These are phyloP conservation scores for Penelope pileata DNA, from an alignment of 2,113 vertebrate species.

Conservation along the genomic window DNA sequence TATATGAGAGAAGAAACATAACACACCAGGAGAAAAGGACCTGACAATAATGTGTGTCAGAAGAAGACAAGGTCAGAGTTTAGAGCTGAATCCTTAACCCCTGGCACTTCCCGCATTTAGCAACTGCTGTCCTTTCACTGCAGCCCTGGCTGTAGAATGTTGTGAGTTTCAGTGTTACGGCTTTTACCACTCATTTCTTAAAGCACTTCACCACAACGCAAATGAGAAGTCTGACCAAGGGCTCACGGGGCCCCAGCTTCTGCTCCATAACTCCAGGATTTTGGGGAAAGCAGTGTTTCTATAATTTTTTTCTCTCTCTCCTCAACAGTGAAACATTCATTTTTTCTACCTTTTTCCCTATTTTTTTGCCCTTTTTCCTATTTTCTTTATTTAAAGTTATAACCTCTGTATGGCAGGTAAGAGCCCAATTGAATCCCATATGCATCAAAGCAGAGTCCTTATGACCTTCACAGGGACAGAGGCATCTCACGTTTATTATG, in stretches of 20 bases:
- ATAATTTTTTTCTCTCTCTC: background rate
- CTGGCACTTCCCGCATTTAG: background rate
- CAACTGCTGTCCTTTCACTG: background rate
- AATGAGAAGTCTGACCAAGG: background rate
- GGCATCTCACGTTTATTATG: background rate
- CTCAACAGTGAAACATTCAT: background rate
- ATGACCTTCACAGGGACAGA: background rate
- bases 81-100: background rate
- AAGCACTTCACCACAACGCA: background rate
- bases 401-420: background rate
- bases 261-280: background rate
- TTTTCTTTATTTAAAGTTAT: background rate
- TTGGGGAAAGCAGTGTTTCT: background rate
- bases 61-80: background rate
- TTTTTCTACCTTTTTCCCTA: background rate
- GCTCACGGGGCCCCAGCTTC: background rate
- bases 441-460: background rate
- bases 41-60: background rate
- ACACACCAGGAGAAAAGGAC: background rate
- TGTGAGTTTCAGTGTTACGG: background rate
- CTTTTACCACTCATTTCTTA: background rate
- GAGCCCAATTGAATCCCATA: background rate
- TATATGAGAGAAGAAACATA: background rate
- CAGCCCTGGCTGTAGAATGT: background rate
- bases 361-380: background rate